Base-by-base conservation (phyloP, 2,888 invertebrate species). In the Glyphotaelius pellucidus region DNA sequence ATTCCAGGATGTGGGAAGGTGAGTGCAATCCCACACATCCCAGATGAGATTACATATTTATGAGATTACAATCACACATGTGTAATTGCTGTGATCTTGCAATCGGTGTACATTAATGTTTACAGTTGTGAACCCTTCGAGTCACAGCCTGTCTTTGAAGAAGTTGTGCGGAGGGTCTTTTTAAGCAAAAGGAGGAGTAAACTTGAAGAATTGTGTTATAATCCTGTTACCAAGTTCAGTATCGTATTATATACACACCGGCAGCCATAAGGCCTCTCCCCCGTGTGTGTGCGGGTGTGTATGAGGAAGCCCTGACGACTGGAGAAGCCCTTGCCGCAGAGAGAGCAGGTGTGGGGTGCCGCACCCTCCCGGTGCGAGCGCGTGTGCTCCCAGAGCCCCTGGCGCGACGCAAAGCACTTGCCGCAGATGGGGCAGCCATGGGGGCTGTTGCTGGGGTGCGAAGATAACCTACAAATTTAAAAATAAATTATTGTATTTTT, bases 191-290 rank as follows among this genome's bases (percentile, higher is more conserved):
- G 15, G 14, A 47, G 3, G 19, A 52, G 52, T 15, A 7, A 52
- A 52, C 52, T 7, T 7, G 52, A 52, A 52, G 52, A 52, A 52
- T 19, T 52, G 19, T 15, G 1, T 52, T 52, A 11, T 35, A 42
- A 85, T 42, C 25, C 19, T 42, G 19, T 47, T 15, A 12, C 30
- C 19, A 25, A n/a, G 11, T n/a, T 42, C 9, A 19, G n/a, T 30
- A 47, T 42, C 67, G 9, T n/a, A 25, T 25, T 1, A n/a, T 67
- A 67, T 47, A 89, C 25, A 1, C 93, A 94, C 88, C 94, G 94
- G 94, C 96, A 96, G 9, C 96, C 96, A 86, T 96, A 96, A 0
- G 96, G 96, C 80, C 96, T 94, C 93, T 96, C 96, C 0, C 96
- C 96, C 0, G 96, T 96, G 93, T 96, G 96, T 7, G 96, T 96